phyloP scores from a whole-genome alignment of 1,140 invertebrate genomes.

The Druon quercuslanigerum region DNA sequence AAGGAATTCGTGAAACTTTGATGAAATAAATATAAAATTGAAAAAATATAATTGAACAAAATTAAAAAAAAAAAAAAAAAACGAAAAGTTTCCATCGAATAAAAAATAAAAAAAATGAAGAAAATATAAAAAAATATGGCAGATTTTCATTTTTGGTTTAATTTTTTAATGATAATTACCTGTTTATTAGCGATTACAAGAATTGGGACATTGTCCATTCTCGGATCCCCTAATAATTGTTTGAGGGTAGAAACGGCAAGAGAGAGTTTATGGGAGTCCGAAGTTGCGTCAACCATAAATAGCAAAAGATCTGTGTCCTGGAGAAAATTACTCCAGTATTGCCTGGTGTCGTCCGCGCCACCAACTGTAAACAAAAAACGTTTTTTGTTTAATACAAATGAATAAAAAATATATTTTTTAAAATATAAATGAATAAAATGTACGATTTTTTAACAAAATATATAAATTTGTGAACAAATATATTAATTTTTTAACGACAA shows the following conservation, averaged over 20 bases:
- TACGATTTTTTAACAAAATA: too few species aligned
- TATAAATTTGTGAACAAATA: too few species aligned
- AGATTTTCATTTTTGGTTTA: too few species aligned
- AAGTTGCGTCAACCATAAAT: slow-evolving; percentile 73
- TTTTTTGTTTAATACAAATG: slow-evolving; percentile 34
- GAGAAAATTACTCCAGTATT: slow-evolving; percentile 74
- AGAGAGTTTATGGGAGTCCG: slow-evolving; percentile 64
- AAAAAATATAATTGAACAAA: too few species aligned
- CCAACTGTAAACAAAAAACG: slow-evolving; percentile 65
- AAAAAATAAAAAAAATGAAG: too few species aligned
- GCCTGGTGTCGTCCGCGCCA: slow-evolving; percentile 65
- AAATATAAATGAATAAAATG: too few species aligned
- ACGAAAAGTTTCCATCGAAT: too few species aligned
- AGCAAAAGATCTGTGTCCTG: slow-evolving; percentile 75
- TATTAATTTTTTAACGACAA: too few species aligned
- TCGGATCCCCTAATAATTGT: slow-evolving; percentile 68
- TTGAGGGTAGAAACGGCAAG: slow-evolving; percentile 65
- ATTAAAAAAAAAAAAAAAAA: too few species aligned
- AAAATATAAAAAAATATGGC: too few species aligned
- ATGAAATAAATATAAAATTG: too few species aligned
- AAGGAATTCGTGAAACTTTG: too few species aligned
- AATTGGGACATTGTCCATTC: slow-evolving; percentile 68
- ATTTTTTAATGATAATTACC: slow-evolving; percentile 53
- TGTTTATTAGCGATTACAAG: slow-evolving; percentile 73
- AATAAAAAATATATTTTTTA: neutral